Conservation (phyloP, 2,888 invertebrate species). For the Emmelina monodactyla region DNA sequence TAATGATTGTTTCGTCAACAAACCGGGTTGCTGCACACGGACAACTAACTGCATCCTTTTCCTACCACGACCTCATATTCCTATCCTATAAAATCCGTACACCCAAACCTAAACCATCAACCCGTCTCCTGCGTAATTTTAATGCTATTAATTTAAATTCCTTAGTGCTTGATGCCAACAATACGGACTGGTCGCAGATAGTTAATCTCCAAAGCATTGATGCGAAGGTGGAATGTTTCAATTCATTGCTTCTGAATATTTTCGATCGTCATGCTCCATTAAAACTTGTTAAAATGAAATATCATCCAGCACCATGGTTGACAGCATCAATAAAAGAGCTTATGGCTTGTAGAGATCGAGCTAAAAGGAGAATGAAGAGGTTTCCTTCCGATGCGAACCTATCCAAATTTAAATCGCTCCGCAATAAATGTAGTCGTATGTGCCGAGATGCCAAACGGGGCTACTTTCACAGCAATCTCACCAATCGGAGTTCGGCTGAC, state of each 20-base stretch:
- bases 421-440: not conserved
- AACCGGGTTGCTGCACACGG: slow-evolving; percentile 8
- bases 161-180: too few relatives aligned
- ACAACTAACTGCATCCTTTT: slow-evolving; percentile 11
- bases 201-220: too few relatives aligned
- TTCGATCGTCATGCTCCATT: too few relatives aligned
- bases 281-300: slow-evolving; percentile 1
- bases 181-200: too few relatives aligned
- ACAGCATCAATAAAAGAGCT: not conserved
- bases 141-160: too few relatives aligned
- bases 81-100: slow-evolving; percentile 2
- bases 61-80: slow-evolving; percentile 8
- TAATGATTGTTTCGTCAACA: slow-evolving; percentile 7
- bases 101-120: slow-evolving; percentile 2
- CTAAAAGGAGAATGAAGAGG: not conserved
- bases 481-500: not conserved
- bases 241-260: too few relatives aligned
- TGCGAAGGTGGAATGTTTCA: too few relatives aligned
- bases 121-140: too few relatives aligned
- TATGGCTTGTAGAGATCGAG: not conserved
- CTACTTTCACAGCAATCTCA: not conserved
- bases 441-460: not conserved
- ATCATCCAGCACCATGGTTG: not conserved
- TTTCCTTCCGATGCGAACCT: not conserved
- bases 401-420: not conserved